Evolutionary conservation across 1,140 invertebrate species (phyloP).

Genomic region (Pachypsylla venusta): DNA sequence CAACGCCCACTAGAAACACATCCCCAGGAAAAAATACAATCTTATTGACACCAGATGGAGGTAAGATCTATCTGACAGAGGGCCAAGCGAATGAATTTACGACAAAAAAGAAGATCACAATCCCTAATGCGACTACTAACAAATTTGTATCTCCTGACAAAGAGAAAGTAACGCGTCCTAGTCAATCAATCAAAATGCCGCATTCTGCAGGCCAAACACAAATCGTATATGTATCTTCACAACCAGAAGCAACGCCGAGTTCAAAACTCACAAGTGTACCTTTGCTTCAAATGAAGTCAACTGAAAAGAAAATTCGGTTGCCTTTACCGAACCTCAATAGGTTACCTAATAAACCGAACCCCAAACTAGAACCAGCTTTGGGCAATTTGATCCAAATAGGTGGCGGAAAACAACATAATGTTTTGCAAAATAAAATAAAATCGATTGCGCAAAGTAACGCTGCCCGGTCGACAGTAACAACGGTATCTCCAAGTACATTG

Average conservation of each 20-base stretch:
- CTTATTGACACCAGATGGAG: not conserved
- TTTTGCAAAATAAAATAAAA: not conserved
- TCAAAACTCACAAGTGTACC: not conserved
- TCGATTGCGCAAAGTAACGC: not conserved
- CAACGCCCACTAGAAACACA: no score
- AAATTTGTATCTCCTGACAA: no score
- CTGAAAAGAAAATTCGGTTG: not conserved
- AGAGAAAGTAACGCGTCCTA: no score
- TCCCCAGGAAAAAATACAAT: no score
- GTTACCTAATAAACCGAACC: no score
- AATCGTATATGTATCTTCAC: not conserved
- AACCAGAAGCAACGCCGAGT: not conserved
- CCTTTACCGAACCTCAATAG: not conserved
- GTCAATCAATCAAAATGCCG: no score
- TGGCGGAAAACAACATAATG: no score
- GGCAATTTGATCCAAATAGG: no score
- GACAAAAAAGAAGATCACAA: not conserved
- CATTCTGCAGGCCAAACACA: not conserved
- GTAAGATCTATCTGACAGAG: not conserved
- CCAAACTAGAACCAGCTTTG: no score
- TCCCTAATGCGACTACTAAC: not conserved
- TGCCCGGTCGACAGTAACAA: not conserved
- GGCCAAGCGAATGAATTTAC: not conserved
- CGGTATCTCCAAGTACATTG: not conserved
- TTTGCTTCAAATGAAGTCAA: not conserved